Evolutionary conservation across 2,888 invertebrate species (phyloP).

Genomic region (Aspidiotus destructor): DNA sequence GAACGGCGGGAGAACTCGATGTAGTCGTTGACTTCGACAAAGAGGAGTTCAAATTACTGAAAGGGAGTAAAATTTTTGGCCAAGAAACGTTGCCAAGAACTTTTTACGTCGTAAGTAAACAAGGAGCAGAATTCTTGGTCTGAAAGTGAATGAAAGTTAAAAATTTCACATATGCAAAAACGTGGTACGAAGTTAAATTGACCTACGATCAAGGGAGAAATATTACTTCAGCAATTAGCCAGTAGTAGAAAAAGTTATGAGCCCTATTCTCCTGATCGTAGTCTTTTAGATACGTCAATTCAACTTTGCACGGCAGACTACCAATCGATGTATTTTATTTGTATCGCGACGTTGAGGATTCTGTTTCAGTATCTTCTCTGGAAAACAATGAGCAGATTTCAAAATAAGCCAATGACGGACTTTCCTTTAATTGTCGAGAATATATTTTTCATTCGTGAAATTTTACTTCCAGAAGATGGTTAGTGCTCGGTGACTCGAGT

Average conservation of each 20-base stretch:
- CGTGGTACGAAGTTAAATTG: no score
- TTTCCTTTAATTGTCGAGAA: conserved; percentile 33
- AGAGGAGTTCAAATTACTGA: conserved; percentile 61
- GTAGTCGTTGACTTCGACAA: conserved; percentile 66
- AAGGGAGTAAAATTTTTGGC: conserved; percentile 86
- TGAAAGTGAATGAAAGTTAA: not conserved
- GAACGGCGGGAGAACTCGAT: conserved; percentile 64
- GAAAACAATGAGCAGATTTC: conserved; percentile 33
- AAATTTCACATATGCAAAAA: not conserved
- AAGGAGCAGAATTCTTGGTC: not conserved
- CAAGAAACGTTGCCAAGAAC: conserved; percentile 89
- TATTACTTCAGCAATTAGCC: no score
- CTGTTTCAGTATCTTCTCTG: conserved; percentile 29
- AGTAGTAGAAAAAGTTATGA: no score
- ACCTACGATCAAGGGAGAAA: no score
- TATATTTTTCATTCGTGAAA: conserved; percentile 31
- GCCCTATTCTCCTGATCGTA: no score
- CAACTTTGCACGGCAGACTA: not conserved
- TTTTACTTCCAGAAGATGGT: conserved; percentile 28
- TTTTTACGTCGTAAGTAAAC: conserved; percentile 62
- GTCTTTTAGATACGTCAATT: no score
- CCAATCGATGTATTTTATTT: no score
- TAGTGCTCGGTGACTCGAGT: not conserved
- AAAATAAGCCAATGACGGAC: conserved; percentile 22
- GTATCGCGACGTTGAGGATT: conserved; percentile 5